Evolutionary conservation across 2,888 invertebrate species (phyloP), one percentile per base, ranked within the genome.

Genomic region (Caenorhabditis plicata): DNA sequence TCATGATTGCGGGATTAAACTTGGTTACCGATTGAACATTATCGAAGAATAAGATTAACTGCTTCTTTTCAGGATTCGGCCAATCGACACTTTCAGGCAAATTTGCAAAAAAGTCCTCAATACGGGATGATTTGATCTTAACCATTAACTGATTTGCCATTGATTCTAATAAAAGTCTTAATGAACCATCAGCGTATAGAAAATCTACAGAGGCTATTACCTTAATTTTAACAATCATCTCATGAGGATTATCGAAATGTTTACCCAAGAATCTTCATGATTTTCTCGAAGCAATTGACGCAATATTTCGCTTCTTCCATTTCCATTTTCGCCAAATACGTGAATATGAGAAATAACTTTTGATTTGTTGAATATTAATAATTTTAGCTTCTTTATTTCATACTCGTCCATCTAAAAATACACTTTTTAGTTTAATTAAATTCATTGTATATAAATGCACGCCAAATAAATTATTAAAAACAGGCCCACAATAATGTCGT

Each of bases 171-270:
- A 61, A 36, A 4, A 55, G 20, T 22, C 46, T 50, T 13, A 61
- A 32, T 2, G 51, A 55, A 1, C 61, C 61, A 25, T 61, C 61
- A 2, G 54, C 61, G 22, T 61, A 61, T 4, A 61, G 41, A 15
- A 61, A 51, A 38, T 61, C 61, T 2, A 47, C 50, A 19, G 15
- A 25, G 7, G 46, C 49, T 26, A 32, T 40, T 5, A 47, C 36
- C 56, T 51, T 15, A 3, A 54, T 20, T 20, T 9, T 9, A 26
- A 2, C 7, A 27, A 27, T 13, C 13, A 27, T 27, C 7, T 27
- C 13, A 13, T 9, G 7, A 9, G 29, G 13, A 27, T 27, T 7
- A 27, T 27, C 27, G 17, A 42, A 15, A 27, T 11, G 7, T 11
- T 9, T 19, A 60, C 50, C 60, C 60, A 60, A 29, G 45, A 43